phyloP scores from a whole-genome alignment of 1,140 invertebrate genomes.

The Trichonephila inaurata region DNA sequence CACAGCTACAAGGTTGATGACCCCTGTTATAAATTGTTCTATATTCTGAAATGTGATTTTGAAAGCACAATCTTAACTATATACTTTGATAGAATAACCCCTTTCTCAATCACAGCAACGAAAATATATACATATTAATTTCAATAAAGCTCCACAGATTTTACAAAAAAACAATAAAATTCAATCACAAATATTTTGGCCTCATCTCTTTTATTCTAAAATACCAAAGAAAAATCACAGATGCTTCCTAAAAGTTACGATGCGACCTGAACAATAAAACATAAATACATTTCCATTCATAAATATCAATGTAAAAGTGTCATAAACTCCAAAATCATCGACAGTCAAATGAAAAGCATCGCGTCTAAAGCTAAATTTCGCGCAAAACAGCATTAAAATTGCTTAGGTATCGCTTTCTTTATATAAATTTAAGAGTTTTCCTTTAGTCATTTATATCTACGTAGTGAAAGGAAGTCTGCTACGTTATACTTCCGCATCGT shows the following conservation, averaged over 20 bases:
- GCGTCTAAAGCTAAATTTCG: background rate
- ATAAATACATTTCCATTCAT: background rate
- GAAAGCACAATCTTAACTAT: no score
- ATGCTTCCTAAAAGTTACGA: background rate
- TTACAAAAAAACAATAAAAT: no score
- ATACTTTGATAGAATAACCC: no score
- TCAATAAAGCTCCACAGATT: no score
- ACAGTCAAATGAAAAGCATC: background rate
- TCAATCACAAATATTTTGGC: no score
- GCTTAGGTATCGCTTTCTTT: background rate
- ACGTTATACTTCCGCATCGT: constrained; percentile 13
- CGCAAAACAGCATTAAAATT: background rate
- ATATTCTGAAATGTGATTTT: no score
- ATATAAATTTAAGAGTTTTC: background rate
- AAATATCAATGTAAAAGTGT: background rate
- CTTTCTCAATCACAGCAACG: no score
- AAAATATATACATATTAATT: no score
- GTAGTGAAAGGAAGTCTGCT: background rate
- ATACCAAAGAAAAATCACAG: background rate
- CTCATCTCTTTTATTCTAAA: no score
- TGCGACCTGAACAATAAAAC: background rate
- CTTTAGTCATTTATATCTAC: background rate
- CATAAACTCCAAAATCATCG: background rate
- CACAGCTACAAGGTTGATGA: no score
- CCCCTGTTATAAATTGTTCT: no score